Evolutionary conservation across 2,113 vertebrate species (phyloP), one percentile per base, ranked within the genome.

Genomic region (Thalassoma bifasciatum): DNA sequence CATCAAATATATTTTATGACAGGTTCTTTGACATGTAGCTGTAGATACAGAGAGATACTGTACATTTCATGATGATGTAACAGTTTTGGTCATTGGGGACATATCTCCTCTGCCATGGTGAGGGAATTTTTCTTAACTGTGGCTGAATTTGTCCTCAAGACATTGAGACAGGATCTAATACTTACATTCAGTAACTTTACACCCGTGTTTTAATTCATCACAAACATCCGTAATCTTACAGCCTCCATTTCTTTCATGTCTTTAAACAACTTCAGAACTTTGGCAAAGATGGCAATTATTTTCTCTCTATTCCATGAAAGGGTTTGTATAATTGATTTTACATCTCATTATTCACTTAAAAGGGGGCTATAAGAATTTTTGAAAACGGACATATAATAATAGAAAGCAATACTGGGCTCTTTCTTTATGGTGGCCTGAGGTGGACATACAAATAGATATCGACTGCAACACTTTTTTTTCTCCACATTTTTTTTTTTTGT

Each of bases 101-200:
- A 0, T 69, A 22, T 2, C 53, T 44, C 51, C 8, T 3, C 7
- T 51, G 10, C 42, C 37, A 40, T 54, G 19, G 65, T 4, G 22
- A 54, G 42, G 44, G 34, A 44, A 54, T 60, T 24, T 30, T 56
- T n/a, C 34, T 14, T 13, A n/a, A 50, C 23, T 2, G 22, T 21
- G 17, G 24, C 36, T 38, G 54, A 52, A 78, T 82, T 82, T 84
- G 50, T 71, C 65, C 59, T 82, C 62, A 4, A 66, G 30, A 22
- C 44, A 44, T 10, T 24, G 57, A 75, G 63, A 5, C 49, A 7
- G 23, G 38, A 37, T 66, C 2, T 23, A 77, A 38, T 78, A 60
- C 49, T 71, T 65, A 69, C 58, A 69, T 82, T 84, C 44, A 62
- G 10, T 57, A 54, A 56, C 74, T 75, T 73, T 19, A 51, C 13